phyloP scores from a whole-genome alignment of 1,140 invertebrate genomes.

The Drosophila hydei region DNA sequence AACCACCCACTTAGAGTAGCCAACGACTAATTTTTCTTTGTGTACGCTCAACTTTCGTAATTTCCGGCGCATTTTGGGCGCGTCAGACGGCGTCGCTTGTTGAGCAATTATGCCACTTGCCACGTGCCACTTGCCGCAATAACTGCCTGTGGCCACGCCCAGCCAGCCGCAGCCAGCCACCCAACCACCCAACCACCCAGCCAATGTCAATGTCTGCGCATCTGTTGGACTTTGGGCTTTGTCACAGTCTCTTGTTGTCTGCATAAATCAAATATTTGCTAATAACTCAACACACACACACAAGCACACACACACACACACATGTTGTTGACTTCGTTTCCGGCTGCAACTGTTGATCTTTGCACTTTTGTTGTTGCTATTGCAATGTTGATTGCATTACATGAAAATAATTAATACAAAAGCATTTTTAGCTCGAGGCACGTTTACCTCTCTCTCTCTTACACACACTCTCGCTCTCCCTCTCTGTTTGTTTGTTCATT shows the following conservation, averaged over 20 bases:
- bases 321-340: slow-evolving; percentile 16
- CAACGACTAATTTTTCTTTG: slow-evolving; percentile 50
- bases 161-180: neutral
- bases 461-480: neutral
- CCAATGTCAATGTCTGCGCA: slow-evolving; percentile 29
- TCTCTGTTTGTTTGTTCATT: slow-evolving; percentile 11
- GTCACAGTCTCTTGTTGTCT: slow-evolving; percentile 26
- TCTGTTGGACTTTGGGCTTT: slow-evolving; percentile 4
- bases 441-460: neutral
- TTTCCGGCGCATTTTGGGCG: slow-evolving; percentile 47
- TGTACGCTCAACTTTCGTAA: slow-evolving; percentile 62
- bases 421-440: slow-evolving; percentile 29
- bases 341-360: slow-evolving; percentile 40
- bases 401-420: slow-evolving; percentile 78
- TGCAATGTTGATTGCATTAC: slow-evolving; percentile 64
- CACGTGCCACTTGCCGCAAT: slow-evolving; percentile 3
- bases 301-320: neutral
- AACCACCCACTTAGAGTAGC: neutral
- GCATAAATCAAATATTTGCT: slow-evolving; percentile 73
- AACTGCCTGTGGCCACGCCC: slow-evolving; percentile 23
- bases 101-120: slow-evolving; percentile 61
- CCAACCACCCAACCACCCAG: neutral
- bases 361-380: slow-evolving; percentile 32
- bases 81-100: slow-evolving; percentile 21
- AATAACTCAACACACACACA: slow-evolving; percentile 42